Percentiles rank a stretch among this genome's conserved stretches.
phyloP scores from a whole-genome alignment of 1,140 invertebrate genomes.

The Tachypleus tridentatus region DNA sequence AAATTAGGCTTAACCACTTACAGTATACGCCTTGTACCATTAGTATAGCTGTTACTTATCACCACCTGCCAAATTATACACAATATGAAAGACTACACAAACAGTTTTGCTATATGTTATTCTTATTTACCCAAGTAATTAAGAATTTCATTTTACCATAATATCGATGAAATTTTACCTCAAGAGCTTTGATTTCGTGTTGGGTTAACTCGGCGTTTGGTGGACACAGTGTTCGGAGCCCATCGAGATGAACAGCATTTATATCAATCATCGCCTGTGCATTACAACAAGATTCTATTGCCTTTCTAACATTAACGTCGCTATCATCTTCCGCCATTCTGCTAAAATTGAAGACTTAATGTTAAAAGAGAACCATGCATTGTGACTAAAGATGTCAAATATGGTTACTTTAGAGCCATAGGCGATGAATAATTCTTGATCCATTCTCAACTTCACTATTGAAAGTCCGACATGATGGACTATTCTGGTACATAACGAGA shows the following conservation, averaged over 20 bases:
- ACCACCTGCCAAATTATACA: too few species aligned
- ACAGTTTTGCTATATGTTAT: not conserved
- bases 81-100: constrained; percentile 12
- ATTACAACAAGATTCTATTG: constrained; percentile 30
- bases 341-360: too few species aligned
- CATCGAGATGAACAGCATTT: constrained; percentile 78
- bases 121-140: not conserved
- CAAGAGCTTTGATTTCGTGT: constrained; percentile 84
- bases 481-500: too few species aligned
- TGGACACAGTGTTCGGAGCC: constrained; percentile 78
- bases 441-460: too few species aligned
- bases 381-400: too few species aligned
- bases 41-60: too few species aligned
- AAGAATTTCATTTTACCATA: constrained; percentile 1
- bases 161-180: constrained; percentile 39
- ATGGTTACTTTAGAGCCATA: too few species aligned
- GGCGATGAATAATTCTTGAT: too few species aligned
- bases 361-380: too few species aligned
- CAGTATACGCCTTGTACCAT: too few species aligned
- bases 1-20: too few species aligned
- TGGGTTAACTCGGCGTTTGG: constrained; percentile 84
- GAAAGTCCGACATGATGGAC: too few species aligned
- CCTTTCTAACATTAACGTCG: constrained; percentile 29
- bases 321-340: constrained; percentile 26
- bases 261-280: constrained; percentile 90